Percentiles rank a stretch among this genome's conserved stretches.
Evolutionary conservation across 2,797 vertebrate genomes (phyloP).

Genomic region (Leucoraja ocellata): DNA sequence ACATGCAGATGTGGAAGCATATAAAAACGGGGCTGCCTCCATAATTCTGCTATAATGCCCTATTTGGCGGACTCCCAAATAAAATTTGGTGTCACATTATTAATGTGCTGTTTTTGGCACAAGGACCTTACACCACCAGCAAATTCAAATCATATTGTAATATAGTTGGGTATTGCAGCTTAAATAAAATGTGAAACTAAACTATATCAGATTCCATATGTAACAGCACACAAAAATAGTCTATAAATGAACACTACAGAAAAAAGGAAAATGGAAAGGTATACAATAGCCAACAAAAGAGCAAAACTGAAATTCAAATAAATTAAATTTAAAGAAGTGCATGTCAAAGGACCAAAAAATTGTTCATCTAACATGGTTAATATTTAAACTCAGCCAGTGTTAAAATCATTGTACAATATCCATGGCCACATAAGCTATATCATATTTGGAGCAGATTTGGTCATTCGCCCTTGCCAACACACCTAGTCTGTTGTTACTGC

Average conservation of each 20-base stretch:
- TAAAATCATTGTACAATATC: neutral
- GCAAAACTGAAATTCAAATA: neutral
- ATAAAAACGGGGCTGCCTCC: neutral
- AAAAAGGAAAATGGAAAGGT: neutral
- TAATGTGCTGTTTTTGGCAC: neutral
- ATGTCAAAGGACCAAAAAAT: neutral
- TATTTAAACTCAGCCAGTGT: neutral
- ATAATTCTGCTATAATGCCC: neutral
- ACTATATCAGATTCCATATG: neutral
- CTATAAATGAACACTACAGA: neutral
- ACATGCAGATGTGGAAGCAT: neutral
- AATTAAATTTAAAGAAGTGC: neutral
- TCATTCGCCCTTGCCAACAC: neutral
- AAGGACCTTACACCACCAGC: neutral
- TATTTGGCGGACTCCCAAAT: neutral
- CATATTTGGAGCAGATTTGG: too few species aligned
- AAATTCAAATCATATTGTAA: constrained; percentile 25
- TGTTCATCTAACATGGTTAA: neutral
- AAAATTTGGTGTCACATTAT: constrained; percentile 22
- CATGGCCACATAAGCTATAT: neutral
- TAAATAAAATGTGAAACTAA: neutral
- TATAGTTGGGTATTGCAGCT: neutral
- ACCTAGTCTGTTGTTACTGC: neutral
- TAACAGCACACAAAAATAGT: neutral
- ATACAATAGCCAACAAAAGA: neutral